phyloP scores from a whole-genome alignment of 92 coral and sea anemone genomes.

The Porites rus region DNA sequence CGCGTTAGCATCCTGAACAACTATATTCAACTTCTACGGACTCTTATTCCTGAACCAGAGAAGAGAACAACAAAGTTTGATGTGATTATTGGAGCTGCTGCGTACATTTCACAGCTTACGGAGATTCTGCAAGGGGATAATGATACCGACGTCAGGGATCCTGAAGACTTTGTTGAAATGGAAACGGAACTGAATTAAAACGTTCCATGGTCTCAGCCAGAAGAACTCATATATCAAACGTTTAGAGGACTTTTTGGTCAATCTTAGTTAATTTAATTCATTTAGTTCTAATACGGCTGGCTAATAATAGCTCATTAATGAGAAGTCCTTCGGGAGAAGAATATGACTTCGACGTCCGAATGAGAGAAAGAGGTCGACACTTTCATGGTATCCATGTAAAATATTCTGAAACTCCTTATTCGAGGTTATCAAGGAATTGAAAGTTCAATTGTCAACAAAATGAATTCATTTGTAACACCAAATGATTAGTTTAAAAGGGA shows the following conservation, averaged over 20 bases:
- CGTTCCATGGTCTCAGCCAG: too few relatives aligned
- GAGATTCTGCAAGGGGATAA: neutral
- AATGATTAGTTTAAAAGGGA: too few relatives aligned
- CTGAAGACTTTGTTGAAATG: neutral
- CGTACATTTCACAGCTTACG: constrained; percentile 32
- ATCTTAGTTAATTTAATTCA: too few relatives aligned
- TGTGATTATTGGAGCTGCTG: constrained; percentile 28
- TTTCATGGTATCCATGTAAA: neutral
- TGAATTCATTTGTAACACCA: too few relatives aligned
- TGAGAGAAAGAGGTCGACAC: neutral
- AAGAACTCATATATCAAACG: too few relatives aligned
- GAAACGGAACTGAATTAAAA: neutral
- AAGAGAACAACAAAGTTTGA: constrained; percentile 28
- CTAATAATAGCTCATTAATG: too few relatives aligned
- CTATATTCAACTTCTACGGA: constrained; percentile 34
- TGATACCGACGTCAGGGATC: neutral
- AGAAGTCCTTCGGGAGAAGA: too few relatives aligned
- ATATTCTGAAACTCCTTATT: neutral
- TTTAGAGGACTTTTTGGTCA: too few relatives aligned
- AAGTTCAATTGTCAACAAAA: neutral
- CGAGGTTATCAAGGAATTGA: neutral
- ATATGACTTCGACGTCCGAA: neutral
- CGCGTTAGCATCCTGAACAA: constrained; percentile 27
- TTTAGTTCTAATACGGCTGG: too few relatives aligned
- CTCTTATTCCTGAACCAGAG: constrained; percentile 25